Percentiles rank a stretch among this genome's conserved stretches.
These are phyloP conservation scores for Megaceryle maxima DNA, from an alignment of 2,113 vertebrate species.

Conservation along the genomic window DNA sequence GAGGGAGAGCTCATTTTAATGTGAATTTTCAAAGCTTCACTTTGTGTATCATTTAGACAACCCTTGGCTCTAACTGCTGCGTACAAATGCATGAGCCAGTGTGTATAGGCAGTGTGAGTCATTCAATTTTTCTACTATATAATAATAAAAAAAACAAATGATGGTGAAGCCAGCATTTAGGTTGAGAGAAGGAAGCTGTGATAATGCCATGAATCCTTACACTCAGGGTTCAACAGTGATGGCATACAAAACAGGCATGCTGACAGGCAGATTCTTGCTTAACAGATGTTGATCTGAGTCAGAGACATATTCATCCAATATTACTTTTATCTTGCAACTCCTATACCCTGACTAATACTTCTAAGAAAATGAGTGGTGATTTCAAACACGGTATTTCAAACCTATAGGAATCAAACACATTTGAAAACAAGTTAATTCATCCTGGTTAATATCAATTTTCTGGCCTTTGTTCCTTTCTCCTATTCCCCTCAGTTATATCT, in stretches of 20 bases:
- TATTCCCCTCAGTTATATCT: not conserved
- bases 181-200: slow-evolving; percentile 54
- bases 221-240: slow-evolving; percentile 21
- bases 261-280: slow-evolving; percentile 50
- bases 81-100: slow-evolving; percentile 26
- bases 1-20: not conserved
- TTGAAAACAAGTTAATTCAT: slow-evolving; percentile 29
- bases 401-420: not conserved
- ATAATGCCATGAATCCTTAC: slow-evolving; percentile 60
- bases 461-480: slow-evolving; percentile 18
- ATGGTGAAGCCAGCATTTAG: slow-evolving; percentile 33
- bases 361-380: not conserved
- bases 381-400: not conserved
- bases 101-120: slow-evolving; percentile 20
- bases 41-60: slow-evolving; percentile 29
- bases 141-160: slow-evolving; percentile 46
- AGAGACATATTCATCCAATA: not conserved
- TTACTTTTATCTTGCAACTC: not conserved
- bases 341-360: not conserved
- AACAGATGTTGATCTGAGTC: not conserved
- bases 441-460: slow-evolving; percentile 3
- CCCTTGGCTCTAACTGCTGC: slow-evolving; percentile 44
- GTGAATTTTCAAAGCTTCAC: not conserved
- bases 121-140: slow-evolving; percentile 42
- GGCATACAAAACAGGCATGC: slow-evolving; percentile 50